Conservation (phyloP, 1,140 invertebrate species). For the Chrysoperla carnea region DNA sequence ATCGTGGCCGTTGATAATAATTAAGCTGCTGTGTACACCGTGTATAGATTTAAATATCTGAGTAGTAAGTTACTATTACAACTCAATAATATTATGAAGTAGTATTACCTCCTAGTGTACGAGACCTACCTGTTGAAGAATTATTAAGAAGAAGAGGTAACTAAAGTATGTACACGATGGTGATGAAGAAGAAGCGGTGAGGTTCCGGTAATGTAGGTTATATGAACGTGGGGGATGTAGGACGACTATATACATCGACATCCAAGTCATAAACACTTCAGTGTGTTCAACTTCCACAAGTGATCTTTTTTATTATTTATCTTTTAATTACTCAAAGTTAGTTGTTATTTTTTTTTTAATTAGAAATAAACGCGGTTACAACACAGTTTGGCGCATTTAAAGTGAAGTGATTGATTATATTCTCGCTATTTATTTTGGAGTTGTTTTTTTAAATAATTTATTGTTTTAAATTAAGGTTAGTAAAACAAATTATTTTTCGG, state of each 20-base stretch:
- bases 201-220: slow-evolving; percentile 13
- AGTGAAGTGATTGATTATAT: not conserved
- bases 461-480: no score
- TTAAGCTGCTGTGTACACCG: no score
- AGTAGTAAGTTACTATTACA: no score
- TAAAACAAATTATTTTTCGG: no score
- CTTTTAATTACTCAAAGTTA: slow-evolving; percentile 10
- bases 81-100: no score
- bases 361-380: not conserved
- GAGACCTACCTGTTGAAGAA: no score
- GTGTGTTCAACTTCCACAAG: slow-evolving; percentile 13
- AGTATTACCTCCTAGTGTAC: no score
- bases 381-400: not conserved
- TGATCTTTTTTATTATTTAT: slow-evolving; percentile 10
- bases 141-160: no score
- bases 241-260: slow-evolving; percentile 18
- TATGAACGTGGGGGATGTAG: slow-evolving; percentile 20
- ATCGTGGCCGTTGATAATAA: no score
- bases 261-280: slow-evolving; percentile 6
- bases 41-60: no score
- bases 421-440: not conserved
- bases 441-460: not conserved
- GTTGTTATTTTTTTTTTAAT: slow-evolving; percentile 5
- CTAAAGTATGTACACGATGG: no score
- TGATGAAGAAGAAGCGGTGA: no score